Evolutionary conservation across 1,140 invertebrate genomes (phyloP).

Genomic region (Dendroctonus valens): DNA sequence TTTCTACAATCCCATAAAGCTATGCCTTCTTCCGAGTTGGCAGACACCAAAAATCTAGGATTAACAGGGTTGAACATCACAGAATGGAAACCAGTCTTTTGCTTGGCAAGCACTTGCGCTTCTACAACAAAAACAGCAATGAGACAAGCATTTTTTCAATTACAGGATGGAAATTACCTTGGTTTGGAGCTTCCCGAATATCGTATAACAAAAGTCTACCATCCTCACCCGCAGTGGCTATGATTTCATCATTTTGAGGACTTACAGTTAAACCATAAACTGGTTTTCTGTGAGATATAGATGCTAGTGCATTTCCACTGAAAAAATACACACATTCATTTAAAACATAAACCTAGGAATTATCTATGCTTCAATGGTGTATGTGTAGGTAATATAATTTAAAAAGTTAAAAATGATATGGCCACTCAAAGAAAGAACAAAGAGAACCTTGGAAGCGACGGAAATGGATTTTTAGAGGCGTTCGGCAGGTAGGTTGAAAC

Average conservation of each 20-base stretch:
- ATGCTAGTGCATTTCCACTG: slow-evolving; percentile 70
- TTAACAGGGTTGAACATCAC: slow-evolving; percentile 89
- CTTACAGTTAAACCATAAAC: slow-evolving; percentile 87
- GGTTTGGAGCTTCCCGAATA: slow-evolving; percentile 63
- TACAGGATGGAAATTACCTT: slow-evolving; percentile 49
- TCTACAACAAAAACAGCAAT: slow-evolving; percentile 49
- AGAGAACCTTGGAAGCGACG: too few relatives aligned
- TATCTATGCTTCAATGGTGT: too few relatives aligned
- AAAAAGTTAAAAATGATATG: too few relatives aligned
- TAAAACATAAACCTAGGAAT: neutral
- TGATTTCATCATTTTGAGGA: slow-evolving; percentile 77
- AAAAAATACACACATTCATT: slow-evolving; percentile 36
- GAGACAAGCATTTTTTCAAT: neutral
- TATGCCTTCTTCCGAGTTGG: slow-evolving; percentile 86
- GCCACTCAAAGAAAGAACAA: too few relatives aligned
- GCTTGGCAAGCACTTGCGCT: slow-evolving; percentile 64
- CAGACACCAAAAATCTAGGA: slow-evolving; percentile 76
- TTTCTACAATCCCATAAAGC: slow-evolving; percentile 86
- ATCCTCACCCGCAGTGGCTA: slow-evolving; percentile 89
- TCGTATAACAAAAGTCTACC: slow-evolving; percentile 85
- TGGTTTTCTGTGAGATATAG: slow-evolving; percentile 81
- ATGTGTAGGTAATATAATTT: too few relatives aligned
- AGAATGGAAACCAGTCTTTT: slow-evolving; percentile 78
- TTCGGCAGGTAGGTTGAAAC: too few relatives aligned
- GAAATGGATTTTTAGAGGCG: too few relatives aligned